Conservation (phyloP, 2,797 vertebrate genomes). For the Cynodonichthys magdalenae region DNA sequence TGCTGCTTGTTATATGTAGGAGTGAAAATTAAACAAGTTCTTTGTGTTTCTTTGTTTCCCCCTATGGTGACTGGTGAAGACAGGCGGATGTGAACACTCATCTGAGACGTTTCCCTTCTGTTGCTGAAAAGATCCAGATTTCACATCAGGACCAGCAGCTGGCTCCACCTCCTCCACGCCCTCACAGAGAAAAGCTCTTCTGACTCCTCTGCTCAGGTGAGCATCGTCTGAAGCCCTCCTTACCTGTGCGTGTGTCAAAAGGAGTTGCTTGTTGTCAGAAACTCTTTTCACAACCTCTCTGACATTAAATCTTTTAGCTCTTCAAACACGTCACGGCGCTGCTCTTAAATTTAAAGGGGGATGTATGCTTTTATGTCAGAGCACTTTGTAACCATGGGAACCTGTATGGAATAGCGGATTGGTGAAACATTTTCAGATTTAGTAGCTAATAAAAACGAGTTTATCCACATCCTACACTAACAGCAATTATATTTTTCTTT, state of each 20-base stretch:
- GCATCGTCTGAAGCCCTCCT: neutral
- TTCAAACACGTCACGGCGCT: neutral
- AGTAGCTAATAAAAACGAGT: slow-evolving; percentile 9
- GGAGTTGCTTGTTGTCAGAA: neutral
- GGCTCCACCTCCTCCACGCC: slow-evolving; percentile 48
- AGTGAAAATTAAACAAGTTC: slow-evolving; percentile 2
- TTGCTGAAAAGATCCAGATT: slow-evolving; percentile 50
- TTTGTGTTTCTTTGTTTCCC: slow-evolving; percentile 5
- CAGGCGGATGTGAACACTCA: slow-evolving; percentile 55
- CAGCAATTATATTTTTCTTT: neutral
- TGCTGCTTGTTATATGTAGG: neutral
- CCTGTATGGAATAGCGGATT: slow-evolving; percentile 1
- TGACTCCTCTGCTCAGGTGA: slow-evolving; percentile 67
- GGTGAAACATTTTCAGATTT: slow-evolving; percentile 11
- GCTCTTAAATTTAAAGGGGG: slow-evolving; percentile 1
- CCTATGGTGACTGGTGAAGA: slow-evolving; percentile 55
- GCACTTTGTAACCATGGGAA: slow-evolving; percentile 17
- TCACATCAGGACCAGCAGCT: slow-evolving; percentile 41
- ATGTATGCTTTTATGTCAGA: slow-evolving; percentile 3
- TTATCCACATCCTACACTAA: slow-evolving; percentile 13
- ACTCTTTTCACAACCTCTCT: no score
- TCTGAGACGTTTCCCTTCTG: slow-evolving; percentile 39
- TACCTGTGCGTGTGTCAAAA: no score
- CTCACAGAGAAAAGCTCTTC: slow-evolving; percentile 4
- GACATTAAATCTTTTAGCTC: slow-evolving; percentile 2